Evolutionary conservation across 2,888 invertebrate species (phyloP).

Genomic region (Pasiphila rectangulata): DNA sequence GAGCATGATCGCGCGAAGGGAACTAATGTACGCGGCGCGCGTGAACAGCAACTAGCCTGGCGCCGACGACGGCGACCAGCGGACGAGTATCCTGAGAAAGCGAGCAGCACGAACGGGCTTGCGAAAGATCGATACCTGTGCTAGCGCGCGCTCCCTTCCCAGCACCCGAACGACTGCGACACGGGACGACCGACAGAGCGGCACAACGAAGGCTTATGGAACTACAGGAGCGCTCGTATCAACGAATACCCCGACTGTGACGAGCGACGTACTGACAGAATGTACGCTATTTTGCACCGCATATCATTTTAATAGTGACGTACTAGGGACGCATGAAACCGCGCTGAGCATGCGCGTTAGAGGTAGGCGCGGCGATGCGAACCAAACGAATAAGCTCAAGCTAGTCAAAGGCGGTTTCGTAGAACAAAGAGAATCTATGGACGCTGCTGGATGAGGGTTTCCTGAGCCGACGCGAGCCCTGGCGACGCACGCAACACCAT

Average conservation of each 20-base stretch:
- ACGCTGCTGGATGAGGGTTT: slow-evolving; percentile 50
- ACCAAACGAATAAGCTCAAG: slow-evolving; percentile 48
- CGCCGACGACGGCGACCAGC: slow-evolving; percentile 76
- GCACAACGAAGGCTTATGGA: slow-evolving; percentile 32
- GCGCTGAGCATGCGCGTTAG: slow-evolving; percentile 67
- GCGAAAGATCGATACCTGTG: slow-evolving; percentile 72
- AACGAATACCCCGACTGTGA: slow-evolving; percentile 44
- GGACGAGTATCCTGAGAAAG: slow-evolving; percentile 73
- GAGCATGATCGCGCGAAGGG: slow-evolving; percentile 69
- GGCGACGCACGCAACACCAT: slow-evolving; percentile 58
- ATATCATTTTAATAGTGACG: slow-evolving; percentile 64
- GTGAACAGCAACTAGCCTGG: slow-evolving; percentile 76
- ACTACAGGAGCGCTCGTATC: slow-evolving; percentile 45
- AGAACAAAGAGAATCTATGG: slow-evolving; percentile 62
- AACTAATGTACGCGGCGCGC: slow-evolving; percentile 60
- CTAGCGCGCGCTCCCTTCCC: slow-evolving; percentile 66
- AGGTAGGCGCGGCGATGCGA: slow-evolving; percentile 67
- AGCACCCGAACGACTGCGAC: slow-evolving; percentile 53
- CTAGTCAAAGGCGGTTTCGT: slow-evolving; percentile 50
- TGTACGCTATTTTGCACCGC: slow-evolving; percentile 55
- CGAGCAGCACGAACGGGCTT: slow-evolving; percentile 68
- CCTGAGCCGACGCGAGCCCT: slow-evolving; percentile 39
- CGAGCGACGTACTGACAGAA: slow-evolving; percentile 45
- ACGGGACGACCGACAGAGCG: slow-evolving; percentile 37
- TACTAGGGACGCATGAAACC: slow-evolving; percentile 61